Percentiles rank a stretch among this genome's conserved stretches.
Conservation (phyloP, 2,797 vertebrate species). For the Galaxias olidus region DNA sequence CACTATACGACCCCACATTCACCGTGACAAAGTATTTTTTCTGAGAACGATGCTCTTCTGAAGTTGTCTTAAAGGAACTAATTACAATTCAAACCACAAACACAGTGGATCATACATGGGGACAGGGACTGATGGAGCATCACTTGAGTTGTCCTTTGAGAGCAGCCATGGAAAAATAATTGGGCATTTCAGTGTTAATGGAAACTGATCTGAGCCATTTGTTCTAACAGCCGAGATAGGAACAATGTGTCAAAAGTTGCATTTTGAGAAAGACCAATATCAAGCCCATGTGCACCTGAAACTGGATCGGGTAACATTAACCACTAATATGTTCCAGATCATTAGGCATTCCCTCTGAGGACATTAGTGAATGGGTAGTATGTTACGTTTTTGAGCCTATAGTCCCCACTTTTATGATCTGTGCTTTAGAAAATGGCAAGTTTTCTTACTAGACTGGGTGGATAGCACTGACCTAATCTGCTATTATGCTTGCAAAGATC, state of each 20-base stretch:
- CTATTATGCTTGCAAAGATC: constrained; percentile 67
- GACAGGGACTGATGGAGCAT: constrained; percentile 36
- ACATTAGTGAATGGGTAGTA: constrained; percentile 36
- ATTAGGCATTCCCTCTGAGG: constrained; percentile 47
- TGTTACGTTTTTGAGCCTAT: constrained; percentile 31
- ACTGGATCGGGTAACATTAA: constrained; percentile 41
- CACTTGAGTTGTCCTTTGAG: constrained; percentile 41
- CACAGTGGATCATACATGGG: constrained; percentile 23
- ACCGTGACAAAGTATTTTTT: constrained; percentile 26
- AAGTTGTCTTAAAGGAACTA: too few relatives aligned
- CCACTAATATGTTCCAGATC: constrained; percentile 54
- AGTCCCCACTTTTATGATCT: constrained; percentile 38
- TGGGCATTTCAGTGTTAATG: constrained; percentile 44
- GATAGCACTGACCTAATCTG: constrained; percentile 62
- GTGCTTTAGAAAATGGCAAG: constrained; percentile 51
- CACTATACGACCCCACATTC: constrained; percentile 6
- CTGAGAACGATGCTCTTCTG: constrained; percentile 31
- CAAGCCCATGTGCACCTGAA: constrained; percentile 37
- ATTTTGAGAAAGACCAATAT: constrained; percentile 32
- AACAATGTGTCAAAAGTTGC: constrained; percentile 40
- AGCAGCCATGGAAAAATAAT: constrained; percentile 33
- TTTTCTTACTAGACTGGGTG: constrained; percentile 57
- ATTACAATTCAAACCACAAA: constrained; percentile 36
- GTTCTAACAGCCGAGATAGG: constrained; percentile 42
- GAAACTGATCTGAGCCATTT: constrained; percentile 55